Evolutionary conservation across 1,140 invertebrate species (phyloP).

Genomic region (Ostrea edulis): DNA sequence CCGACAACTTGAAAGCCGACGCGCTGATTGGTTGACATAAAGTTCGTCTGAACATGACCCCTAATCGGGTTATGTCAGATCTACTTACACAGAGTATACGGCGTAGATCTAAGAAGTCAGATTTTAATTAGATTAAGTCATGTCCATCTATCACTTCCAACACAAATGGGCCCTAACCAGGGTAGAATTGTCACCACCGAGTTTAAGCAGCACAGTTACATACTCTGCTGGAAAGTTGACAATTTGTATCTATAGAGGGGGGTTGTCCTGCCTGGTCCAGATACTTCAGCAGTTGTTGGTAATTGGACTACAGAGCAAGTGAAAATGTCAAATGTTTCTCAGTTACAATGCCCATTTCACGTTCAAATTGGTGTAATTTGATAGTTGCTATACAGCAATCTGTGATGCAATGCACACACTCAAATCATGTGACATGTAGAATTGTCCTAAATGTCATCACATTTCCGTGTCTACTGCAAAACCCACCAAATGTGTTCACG

Average conservation of each 20-base stretch:
- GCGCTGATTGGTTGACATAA: too few species aligned
- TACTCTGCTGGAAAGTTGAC: slow-evolving; percentile 12
- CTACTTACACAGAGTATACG: too few species aligned
- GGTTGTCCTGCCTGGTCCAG: slow-evolving; percentile 25
- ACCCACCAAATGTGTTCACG: neutral
- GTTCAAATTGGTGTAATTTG: neutral
- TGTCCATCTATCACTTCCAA: neutral
- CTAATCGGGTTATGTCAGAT: too few species aligned
- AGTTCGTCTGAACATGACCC: too few species aligned
- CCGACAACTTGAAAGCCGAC: too few species aligned
- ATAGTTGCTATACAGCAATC: neutral
- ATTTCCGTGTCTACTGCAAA: neutral
- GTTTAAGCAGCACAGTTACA: neutral
- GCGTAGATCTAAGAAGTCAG: too few species aligned
- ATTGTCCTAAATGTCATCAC: neutral
- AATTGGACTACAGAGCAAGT: slow-evolving; percentile 28
- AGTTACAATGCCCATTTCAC: neutral
- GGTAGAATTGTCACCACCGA: neutral
- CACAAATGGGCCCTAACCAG: neutral
- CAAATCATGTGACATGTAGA: neutral
- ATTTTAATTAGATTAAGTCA: neutral
- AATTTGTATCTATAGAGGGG: slow-evolving; percentile 10
- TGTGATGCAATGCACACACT: slow-evolving; percentile 1
- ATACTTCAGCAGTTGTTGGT: slow-evolving; percentile 53
- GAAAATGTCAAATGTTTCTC: slow-evolving; percentile 3